Base-by-base conservation (phyloP, 2,888 invertebrate genomes). In the Theristus sp. region DNA sequence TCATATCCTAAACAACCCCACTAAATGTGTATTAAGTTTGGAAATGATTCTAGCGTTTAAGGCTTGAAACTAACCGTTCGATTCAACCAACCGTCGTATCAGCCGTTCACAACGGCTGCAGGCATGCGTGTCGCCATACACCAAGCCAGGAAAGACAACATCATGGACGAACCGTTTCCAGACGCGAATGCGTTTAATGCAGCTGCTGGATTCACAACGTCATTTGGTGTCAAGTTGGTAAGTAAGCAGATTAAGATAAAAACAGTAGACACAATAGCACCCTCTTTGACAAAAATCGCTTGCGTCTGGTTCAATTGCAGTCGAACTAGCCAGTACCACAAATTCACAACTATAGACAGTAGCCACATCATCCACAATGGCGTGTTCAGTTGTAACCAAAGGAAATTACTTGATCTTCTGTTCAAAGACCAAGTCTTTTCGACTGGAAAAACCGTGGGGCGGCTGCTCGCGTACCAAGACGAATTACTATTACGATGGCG, bases 161-260 rank as follows among this genome's bases (percentile, higher is more conserved):
- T 38, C 10, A 6, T 17, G 24, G 57, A 57, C 13, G 31, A 57
- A 57, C 24, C 31, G 22, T 57, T 57, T 24, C 57, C 57, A 2
- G 57, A 57, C 38, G 57, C 57, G 2, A 30, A 31, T 27, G 57
- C 30, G 22, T 57, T 30, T 24, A 57, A 57, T 27, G 57, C 57
- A 10, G 31, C 57, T 6, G 20, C 57, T 25, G 57, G 57, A 30
- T 38, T 57, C n/a, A 31, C 30, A 24, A 57, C 57, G 24, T 57
- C 57, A 3, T 57, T 57, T 38, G 27, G 57, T 31, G 22, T 57
- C 24, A 30, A 57, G 31, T 57, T 30, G 13, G 57, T 57, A 31
- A 17, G 56, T 27, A 25, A 22, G 29, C 56, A 38, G 38, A 38
- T 38, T 17, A 17, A 13, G 38, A 38, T 13, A 38, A 6, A 17